phyloP scores from a whole-genome alignment of 2,797 vertebrate genomes.

The Falco peregrinus region DNA sequence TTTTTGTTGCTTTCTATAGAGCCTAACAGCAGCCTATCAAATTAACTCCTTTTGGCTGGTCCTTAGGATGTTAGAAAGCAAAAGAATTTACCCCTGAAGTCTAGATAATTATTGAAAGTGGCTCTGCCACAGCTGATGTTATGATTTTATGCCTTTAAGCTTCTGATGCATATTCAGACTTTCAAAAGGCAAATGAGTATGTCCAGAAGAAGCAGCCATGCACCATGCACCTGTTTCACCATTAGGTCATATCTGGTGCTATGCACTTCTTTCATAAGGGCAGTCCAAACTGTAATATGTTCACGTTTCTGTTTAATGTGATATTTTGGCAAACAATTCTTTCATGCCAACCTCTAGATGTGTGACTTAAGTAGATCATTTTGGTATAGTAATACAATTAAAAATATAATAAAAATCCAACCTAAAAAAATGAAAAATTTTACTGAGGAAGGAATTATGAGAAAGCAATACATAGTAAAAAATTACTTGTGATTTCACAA shows the following conservation, averaged over 20 bases:
- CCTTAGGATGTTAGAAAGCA: constrained; percentile 16
- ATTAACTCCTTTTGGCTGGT: neutral
- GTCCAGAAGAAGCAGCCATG: constrained; percentile 16
- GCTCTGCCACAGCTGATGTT: constrained; percentile 8
- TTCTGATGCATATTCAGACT: constrained; percentile 60
- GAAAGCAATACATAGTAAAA: neutral
- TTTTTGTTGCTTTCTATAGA: constrained; percentile 5
- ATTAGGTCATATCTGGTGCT: neutral
- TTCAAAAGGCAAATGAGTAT: constrained; percentile 6
- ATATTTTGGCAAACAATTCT: neutral
- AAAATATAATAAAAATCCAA: neutral
- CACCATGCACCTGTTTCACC: neutral
- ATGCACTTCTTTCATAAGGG: neutral
- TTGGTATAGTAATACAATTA: neutral
- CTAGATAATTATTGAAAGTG: constrained; percentile 33
- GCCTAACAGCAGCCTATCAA: neutral
- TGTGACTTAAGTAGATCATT: neutral
- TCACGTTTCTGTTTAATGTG: neutral
- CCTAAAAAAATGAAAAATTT: neutral
- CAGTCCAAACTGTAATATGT: accelerated
- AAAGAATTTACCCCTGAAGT: constrained; percentile 7
- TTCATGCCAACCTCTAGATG: neutral
- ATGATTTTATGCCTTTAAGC: constrained; percentile 55
- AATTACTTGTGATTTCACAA: neutral
- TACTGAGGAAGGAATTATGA: neutral